Conservation (phyloP, 2,113 vertebrate genomes). For the Aphyosemion australe region DNA sequence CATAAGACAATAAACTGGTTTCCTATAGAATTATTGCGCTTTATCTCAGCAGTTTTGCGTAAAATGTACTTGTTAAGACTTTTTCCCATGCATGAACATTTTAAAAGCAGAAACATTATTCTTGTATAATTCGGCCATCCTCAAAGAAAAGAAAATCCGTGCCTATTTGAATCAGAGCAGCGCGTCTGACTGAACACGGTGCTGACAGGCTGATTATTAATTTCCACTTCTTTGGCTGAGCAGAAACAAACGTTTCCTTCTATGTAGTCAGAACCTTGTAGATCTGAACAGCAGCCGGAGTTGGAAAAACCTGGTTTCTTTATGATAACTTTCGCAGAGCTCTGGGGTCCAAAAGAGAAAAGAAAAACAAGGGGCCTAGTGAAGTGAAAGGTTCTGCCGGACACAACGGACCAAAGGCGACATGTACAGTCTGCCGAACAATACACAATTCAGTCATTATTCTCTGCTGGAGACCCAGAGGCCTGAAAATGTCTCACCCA, state of each 20-base stretch:
- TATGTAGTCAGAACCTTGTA: not conserved
- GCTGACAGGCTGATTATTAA: constrained; percentile 57
- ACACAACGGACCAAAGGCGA: constrained; percentile 62
- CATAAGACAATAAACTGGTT: too few relatives aligned
- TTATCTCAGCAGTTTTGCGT: too few relatives aligned
- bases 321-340: constrained; percentile 16
- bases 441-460: constrained; percentile 78
- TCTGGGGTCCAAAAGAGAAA: not conserved
- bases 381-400: constrained; percentile 54
- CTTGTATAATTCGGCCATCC: too few relatives aligned
- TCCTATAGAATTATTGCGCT: too few relatives aligned
- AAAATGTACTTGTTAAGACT: too few relatives aligned
- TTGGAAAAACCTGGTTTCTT: constrained; percentile 10
- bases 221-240: constrained; percentile 44
- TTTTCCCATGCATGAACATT: too few relatives aligned
- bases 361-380: constrained; percentile 21
- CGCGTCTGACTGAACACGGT: constrained; percentile 28
- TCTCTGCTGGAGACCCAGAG: constrained; percentile 61
- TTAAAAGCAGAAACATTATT: too few relatives aligned
- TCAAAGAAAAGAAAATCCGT: not conserved
- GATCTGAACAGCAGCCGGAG: constrained; percentile 17
- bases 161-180: constrained; percentile 41
- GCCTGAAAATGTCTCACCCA: constrained; percentile 59
- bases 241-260: constrained; percentile 40
- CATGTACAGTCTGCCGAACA: constrained; percentile 69